A percentile compares a stretch with the other conserved stretches of the same genome.
These are phyloP conservation scores for Drosophila parabipectinata DNA, from an alignment of 1,140 invertebrate species.

Conservation along the genomic window DNA sequence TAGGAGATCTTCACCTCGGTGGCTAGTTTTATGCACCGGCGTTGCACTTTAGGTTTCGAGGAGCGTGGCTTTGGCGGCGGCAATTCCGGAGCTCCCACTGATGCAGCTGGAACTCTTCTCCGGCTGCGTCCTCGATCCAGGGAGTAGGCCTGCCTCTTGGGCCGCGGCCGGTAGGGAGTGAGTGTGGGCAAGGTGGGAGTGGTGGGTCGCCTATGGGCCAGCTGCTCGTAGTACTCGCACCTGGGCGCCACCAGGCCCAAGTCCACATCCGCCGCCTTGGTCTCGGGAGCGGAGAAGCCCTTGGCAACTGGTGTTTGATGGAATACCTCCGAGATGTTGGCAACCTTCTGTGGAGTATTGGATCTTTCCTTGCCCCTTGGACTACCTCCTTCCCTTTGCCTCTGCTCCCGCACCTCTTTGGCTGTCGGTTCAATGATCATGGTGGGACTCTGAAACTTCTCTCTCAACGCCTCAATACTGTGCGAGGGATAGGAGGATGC, in stretches of 20 bases:
- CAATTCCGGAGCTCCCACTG: conserved; percentile 50
- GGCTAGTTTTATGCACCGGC: conserved; percentile 73
- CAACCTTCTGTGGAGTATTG: conserved; percentile 1
- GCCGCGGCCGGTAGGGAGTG: conserved; percentile 36
- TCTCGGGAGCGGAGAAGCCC: conserved; percentile 78
- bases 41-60: conserved; percentile 56
- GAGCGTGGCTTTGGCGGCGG: conserved; percentile 68
- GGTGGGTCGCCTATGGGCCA: conserved; percentile 45
- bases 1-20: conserved; percentile 77
- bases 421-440: conserved; percentile 57
- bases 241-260: conserved; percentile 73
- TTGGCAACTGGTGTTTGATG: conserved; percentile 44
- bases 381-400: conserved; percentile 1
- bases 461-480: conserved; percentile 64
- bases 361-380: conserved; percentile 5
- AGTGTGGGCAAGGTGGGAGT: conserved; percentile 25
- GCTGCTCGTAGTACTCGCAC: conserved; percentile 74
- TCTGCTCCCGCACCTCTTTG: conserved; percentile 46
- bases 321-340: conserved; percentile 2
- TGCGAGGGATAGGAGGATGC: conserved; percentile 47
- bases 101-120: conserved; percentile 29
- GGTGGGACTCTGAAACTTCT: conserved; percentile 78
- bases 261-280: conserved; percentile 72
- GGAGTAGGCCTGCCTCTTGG: conserved; percentile 69
- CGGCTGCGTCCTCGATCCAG: conserved; percentile 60